phyloP scores from a whole-genome alignment of 2,113 vertebrate species.

The Aythya baeri region DNA sequence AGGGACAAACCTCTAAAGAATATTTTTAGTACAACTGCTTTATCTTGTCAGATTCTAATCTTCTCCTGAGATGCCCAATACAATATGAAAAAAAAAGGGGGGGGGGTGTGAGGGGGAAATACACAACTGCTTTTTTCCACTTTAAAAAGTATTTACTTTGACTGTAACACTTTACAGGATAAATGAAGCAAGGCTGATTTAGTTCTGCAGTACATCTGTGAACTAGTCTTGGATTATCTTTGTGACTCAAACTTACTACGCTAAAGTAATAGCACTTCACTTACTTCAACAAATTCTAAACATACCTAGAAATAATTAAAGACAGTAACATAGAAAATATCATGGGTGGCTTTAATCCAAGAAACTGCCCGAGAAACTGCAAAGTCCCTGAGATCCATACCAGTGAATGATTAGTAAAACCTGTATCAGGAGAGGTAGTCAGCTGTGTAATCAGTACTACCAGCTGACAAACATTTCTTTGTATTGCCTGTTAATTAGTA shows the following conservation, averaged over 20 bases:
- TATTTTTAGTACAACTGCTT: slow-evolving; percentile 33
- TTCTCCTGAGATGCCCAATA: not conserved
- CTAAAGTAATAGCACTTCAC: not conserved
- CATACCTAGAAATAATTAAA: not conserved
- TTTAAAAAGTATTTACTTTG: slow-evolving; percentile 20
- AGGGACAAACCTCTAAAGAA: not conserved
- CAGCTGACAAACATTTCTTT: not conserved
- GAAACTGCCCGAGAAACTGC: slow-evolving; percentile 17
- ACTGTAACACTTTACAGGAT: slow-evolving; percentile 48
- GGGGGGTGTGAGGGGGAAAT: not conserved
- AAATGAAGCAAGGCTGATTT: slow-evolving; percentile 63
- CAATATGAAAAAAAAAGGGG: not conserved
- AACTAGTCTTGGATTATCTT: not conserved
- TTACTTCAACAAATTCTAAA: slow-evolving; percentile 6
- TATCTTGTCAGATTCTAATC: not conserved
- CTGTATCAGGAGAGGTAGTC: not conserved
- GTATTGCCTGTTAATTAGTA: not conserved
- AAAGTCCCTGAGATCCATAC: not conserved
- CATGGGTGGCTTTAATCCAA: not conserved
- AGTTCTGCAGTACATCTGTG: not conserved
- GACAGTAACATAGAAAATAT: not conserved
- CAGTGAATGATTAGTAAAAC: not conserved
- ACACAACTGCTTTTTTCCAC: not conserved
- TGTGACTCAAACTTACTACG: not conserved
- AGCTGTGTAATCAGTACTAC: not conserved